Evolutionary conservation across 1,140 invertebrate genomes (phyloP), one percentile per base, ranked within the genome.

Genomic region (Drosophila trapezifrons): DNA sequence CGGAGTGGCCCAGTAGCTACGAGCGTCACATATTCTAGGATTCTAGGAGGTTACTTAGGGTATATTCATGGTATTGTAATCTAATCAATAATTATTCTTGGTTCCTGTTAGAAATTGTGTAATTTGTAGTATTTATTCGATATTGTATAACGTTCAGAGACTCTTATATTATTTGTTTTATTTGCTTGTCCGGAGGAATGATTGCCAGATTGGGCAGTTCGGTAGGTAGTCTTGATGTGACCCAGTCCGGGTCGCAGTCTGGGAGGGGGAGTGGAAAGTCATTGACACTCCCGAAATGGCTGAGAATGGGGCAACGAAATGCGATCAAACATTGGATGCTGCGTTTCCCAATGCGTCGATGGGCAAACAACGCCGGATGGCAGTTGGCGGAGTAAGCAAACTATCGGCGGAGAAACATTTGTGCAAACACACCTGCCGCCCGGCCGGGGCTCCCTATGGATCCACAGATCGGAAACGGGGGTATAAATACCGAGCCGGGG

Each of bases 11-110:
- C 25, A 66, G 72, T 18, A 76, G 72, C 46, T 76, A 76, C 29
- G 73, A 81, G 17, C 75, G 78, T 1, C 62, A 78, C 29, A 58
- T 86, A 40, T 86, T 76, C 49, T 85, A 78, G 65, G 27, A 42
- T 38, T 20, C 22, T 25, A 45, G 7, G 10, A 20, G 22, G 4
- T n/a, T 10, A 32, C 10, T 32, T 10, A 32, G 10, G 25, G 25
- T 27, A 27, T 7, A 5, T 27, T 10, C 29, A 22, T 2, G 22
- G 22, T 4, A 22, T 22, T 22, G 4, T 2, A 22, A 4, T 22
- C 22, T 10, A 4, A 32, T 32, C 9, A 32, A 32, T n/a, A n/a
- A n/a, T n/a, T n/a, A n/a, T n/a, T 32, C 9, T 10, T 10, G 10
- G 22, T 18, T 22, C 15, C 2, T 3, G 4, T 47, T 52, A 4